Percentiles rank a stretch among this genome's conserved stretches.
Evolutionary conservation across 1,140 invertebrate genomes (phyloP).

Genomic region (Hylaeus volcanicus): DNA sequence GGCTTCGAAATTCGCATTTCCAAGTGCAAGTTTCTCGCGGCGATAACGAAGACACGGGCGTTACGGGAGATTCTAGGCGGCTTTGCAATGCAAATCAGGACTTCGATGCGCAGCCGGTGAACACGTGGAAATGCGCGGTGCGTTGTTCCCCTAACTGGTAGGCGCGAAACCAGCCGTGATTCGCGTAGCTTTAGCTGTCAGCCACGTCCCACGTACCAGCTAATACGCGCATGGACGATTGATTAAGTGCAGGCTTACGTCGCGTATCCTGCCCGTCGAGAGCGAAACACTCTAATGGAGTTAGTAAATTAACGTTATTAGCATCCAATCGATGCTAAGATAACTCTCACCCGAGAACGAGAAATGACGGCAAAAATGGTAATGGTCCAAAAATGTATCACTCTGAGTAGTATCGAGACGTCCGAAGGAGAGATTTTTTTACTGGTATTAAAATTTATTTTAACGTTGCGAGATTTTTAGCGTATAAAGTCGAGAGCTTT

Average conservation of each 20-base stretch:
- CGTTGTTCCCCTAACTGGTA: slow-evolving; percentile 18
- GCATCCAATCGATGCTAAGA: not conserved
- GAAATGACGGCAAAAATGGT: not conserved
- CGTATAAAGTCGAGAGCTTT: no score
- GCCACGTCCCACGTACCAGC: slow-evolving; percentile 27
- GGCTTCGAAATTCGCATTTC: not conserved
- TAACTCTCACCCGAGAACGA: not conserved
- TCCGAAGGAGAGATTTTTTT: no score
- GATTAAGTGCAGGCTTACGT: slow-evolving; percentile 48
- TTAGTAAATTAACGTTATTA: slow-evolving; percentile 7
- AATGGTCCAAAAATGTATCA: no score
- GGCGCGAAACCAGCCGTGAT: slow-evolving; percentile 41
- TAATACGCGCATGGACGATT: slow-evolving; percentile 35
- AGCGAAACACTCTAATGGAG: not conserved
- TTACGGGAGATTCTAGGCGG: slow-evolving; percentile 30
- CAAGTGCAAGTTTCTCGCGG: not conserved
- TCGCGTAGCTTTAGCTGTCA: slow-evolving; percentile 21
- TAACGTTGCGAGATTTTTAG: no score
- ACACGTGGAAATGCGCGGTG: slow-evolving; percentile 52
- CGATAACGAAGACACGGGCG: slow-evolving; percentile 17
- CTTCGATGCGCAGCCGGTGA: slow-evolving; percentile 35
- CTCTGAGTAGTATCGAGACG: no score
- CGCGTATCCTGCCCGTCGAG: slow-evolving; percentile 9
- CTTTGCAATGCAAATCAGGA: slow-evolving; percentile 76
- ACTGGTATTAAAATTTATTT: no score